Evolutionary conservation across 2,113 vertebrate species (phyloP).

Genomic region (Ceratotherium simum): DNA sequence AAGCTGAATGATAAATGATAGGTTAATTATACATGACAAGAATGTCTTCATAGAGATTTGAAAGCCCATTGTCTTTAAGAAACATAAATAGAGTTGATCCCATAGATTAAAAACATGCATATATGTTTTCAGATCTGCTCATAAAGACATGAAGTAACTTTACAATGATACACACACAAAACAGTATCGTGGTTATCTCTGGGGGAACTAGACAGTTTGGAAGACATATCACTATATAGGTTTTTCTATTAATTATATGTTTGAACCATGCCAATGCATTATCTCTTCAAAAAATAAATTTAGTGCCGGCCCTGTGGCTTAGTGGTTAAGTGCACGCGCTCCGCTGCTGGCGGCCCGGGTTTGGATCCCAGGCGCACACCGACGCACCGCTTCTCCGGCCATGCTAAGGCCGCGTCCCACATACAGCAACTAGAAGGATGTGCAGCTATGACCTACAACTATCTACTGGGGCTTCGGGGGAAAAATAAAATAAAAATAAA

Average conservation of each 20-base stretch:
- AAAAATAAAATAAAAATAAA: no score
- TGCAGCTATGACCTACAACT: no score
- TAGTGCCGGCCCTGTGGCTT: no score
- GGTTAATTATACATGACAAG: neutral
- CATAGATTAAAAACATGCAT: neutral
- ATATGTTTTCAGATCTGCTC: neutral
- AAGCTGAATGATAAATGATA: neutral
- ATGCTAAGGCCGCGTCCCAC: no score
- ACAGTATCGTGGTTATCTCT: neutral
- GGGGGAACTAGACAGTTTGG: neutral
- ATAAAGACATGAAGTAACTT: conserved; percentile 47
- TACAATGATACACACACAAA: neutral
- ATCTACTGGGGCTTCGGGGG: no score
- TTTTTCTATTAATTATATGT: conserved; percentile 47
- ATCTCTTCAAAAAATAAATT: neutral
- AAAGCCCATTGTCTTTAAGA: neutral
- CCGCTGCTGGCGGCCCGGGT: no score
- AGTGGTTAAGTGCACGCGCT: no score
- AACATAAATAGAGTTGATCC: neutral
- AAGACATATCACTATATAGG: neutral
- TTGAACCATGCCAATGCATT: neutral
- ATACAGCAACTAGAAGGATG: no score
- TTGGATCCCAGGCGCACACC: no score
- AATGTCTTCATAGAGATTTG: neutral
- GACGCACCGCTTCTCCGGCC: no score